Evolutionary conservation across 2,888 invertebrate species (phyloP).

Genomic region (Bibio marci): DNA sequence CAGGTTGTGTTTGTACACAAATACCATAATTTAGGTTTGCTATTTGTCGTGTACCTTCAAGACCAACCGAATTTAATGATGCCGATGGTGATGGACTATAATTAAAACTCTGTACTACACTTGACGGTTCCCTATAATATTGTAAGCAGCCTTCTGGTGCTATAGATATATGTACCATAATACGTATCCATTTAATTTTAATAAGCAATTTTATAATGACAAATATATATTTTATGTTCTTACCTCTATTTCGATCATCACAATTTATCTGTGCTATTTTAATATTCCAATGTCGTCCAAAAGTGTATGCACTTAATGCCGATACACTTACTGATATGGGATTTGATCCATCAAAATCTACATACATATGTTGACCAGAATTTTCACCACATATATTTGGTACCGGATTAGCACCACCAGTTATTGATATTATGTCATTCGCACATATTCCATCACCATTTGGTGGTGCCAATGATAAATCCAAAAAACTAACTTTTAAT

Average conservation of each 20-base stretch:
- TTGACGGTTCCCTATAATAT: constrained; percentile 44
- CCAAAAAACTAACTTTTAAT: constrained; percentile 61
- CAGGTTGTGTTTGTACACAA: constrained; percentile 54
- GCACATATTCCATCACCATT: constrained; percentile 53
- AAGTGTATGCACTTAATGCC: constrained; percentile 39
- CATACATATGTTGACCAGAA: constrained; percentile 59
- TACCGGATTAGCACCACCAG: constrained; percentile 48
- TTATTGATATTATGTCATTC: constrained; percentile 50
- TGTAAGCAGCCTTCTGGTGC: constrained; percentile 67
- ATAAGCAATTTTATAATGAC: too few relatives aligned
- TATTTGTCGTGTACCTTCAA: constrained; percentile 50
- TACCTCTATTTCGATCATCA: constrained; percentile 38
- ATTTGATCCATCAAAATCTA: constrained; percentile 50
- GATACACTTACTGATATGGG: constrained; percentile 51
- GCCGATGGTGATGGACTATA: constrained; percentile 47
- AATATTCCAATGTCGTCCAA: constrained; percentile 57
- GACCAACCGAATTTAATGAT: constrained; percentile 33
- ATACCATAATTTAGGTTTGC: constrained; percentile 58
- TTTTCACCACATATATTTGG: constrained; percentile 66
- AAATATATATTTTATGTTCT: too few relatives aligned
- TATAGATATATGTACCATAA: too few relatives aligned
- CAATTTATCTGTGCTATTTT: constrained; percentile 56
- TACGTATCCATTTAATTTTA: too few relatives aligned
- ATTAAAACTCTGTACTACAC: constrained; percentile 58
- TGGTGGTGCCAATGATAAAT: constrained; percentile 54